phyloP scores from a whole-genome alignment of 2,797 vertebrate species.

The Trichosurus vulpecula region DNA sequence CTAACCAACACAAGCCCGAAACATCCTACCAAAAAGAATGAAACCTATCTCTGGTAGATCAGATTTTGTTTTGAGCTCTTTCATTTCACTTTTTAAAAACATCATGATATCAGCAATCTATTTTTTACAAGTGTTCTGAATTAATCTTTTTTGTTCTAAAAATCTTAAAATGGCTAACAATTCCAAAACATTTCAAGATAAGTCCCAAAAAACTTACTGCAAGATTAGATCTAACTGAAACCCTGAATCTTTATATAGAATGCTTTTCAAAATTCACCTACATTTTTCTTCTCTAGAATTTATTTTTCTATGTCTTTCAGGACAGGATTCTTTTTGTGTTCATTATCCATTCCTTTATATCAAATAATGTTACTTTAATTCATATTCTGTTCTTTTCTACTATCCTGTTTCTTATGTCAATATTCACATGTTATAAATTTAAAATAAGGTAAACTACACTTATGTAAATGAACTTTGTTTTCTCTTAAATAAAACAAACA shows the following conservation, averaged over 20 bases:
- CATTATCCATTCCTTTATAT: slow-evolving; percentile 27
- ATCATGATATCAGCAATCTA: slow-evolving; percentile 9
- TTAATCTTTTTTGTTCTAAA: slow-evolving; percentile 45
- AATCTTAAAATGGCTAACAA: slow-evolving; percentile 53
- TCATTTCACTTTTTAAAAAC: slow-evolving; percentile 30
- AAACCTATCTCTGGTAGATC: not conserved
- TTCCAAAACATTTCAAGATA: slow-evolving; percentile 17
- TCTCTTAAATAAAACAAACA: not conserved
- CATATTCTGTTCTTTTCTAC: slow-evolving; percentile 15
- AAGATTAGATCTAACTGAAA: slow-evolving; percentile 24
- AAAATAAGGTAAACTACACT: not conserved
- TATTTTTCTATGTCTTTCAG: not conserved
- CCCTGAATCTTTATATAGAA: not conserved
- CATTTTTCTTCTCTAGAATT: not conserved
- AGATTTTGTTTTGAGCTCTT: slow-evolving; percentile 38
- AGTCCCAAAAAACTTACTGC: not conserved
- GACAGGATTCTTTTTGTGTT: not conserved
- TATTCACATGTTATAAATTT: not conserved
- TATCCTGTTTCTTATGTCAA: not conserved
- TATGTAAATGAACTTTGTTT: not conserved
- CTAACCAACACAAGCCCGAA: not conserved
- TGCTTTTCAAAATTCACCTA: not conserved
- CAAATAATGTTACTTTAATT: slow-evolving; percentile 24
- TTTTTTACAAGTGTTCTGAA: slow-evolving; percentile 6
- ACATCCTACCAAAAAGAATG: not conserved